phyloP scores from a whole-genome alignment of 2,113 vertebrate genomes.

The Odocoileus hemionus region DNA sequence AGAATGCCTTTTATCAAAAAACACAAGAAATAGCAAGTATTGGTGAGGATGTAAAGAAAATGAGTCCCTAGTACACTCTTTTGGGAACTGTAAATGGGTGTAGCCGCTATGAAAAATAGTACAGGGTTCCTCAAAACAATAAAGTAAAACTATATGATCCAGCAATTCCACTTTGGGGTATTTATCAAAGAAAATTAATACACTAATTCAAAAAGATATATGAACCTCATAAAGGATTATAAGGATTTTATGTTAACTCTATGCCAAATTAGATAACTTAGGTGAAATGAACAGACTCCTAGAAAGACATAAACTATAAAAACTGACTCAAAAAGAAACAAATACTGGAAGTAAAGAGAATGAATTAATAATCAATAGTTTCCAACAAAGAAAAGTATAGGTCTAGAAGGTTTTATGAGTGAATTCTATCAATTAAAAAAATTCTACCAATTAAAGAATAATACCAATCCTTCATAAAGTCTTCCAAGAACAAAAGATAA shows the following conservation, averaged over 20 bases:
- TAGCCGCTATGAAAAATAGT: neutral
- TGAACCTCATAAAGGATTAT: neutral
- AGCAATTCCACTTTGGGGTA: neutral
- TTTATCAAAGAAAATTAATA: neutral
- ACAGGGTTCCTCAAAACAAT: neutral
- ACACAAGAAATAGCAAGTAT: neutral
- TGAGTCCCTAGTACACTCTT: neutral
- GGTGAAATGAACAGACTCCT: neutral
- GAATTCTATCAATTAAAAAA: neutral
- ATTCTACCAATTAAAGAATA: neutral
- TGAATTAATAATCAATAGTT: neutral
- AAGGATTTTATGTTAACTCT: neutral
- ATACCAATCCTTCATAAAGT: neutral
- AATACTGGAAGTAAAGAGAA: neutral
- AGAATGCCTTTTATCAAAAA: neutral
- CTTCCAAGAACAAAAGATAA: neutral
- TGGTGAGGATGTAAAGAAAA: neutral
- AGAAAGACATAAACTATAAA: neutral
- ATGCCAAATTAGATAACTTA: neutral
- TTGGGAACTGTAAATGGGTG: neutral
- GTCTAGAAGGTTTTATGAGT: neutral
- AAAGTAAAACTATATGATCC: neutral
- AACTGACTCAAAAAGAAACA: neutral
- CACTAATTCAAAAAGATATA: neutral
- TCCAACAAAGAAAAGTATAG: neutral